A percentile compares a stretch with the other conserved stretches of the same genome.
Evolutionary conservation across 2,113 vertebrate species (phyloP).

Genomic region (Onychostoma macrolepis): DNA sequence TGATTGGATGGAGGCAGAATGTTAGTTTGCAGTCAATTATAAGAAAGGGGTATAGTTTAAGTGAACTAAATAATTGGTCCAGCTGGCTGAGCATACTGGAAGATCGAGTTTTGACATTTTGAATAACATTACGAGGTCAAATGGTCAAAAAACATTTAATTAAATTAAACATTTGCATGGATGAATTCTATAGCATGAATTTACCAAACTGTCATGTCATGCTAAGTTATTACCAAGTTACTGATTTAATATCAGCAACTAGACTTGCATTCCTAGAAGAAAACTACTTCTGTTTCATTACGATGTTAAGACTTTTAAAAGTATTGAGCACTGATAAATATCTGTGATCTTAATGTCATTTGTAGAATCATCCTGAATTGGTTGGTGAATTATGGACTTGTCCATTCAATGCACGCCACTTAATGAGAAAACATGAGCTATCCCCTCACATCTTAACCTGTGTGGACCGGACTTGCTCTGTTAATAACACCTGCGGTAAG

Average conservation of each 20-base stretch:
- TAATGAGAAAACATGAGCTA: conserved; percentile 74
- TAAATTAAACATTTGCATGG: too few species aligned
- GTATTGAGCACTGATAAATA: neutral
- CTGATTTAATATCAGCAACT: too few species aligned
- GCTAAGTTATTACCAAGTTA: too few species aligned
- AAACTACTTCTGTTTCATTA: neutral
- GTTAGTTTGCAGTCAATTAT: neutral
- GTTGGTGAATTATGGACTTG: conserved; percentile 76
- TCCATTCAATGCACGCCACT: conserved; percentile 83
- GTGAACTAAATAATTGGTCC: neutral
- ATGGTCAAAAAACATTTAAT: too few species aligned
- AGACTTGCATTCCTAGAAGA: neutral
- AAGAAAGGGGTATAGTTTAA: neutral
- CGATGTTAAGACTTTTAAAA: neutral
- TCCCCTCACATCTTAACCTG: conserved; percentile 73
- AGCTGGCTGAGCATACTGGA: too few species aligned
- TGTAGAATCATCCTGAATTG: conserved; percentile 77
- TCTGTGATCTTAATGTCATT: neutral
- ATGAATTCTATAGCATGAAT: too few species aligned
- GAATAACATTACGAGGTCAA: too few species aligned
- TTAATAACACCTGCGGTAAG: conserved; percentile 62
- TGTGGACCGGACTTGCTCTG: conserved; percentile 55
- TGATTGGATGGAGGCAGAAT: neutral
- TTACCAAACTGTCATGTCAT: too few species aligned
- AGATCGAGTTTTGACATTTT: too few species aligned